Percentiles rank a stretch among this genome's conserved stretches.
phyloP scores from a whole-genome alignment of 2,797 vertebrate genomes.

The Eospalax fontanierii region DNA sequence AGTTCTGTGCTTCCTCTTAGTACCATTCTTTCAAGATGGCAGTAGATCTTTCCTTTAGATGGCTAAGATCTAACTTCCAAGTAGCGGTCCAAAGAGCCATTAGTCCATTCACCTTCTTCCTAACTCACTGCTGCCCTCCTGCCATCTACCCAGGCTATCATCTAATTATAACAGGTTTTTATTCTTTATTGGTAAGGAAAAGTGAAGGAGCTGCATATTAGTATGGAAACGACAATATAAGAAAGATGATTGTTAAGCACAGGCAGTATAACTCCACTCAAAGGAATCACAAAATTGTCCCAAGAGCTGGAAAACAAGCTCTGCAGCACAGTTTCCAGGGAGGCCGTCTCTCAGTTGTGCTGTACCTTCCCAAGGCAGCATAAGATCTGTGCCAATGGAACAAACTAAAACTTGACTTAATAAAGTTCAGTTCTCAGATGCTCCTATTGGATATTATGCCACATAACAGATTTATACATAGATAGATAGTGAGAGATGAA shows the following conservation, averaged over 20 bases:
- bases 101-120: background rate
- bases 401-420: slow-evolving; percentile 52
- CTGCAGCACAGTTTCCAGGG: slow-evolving; percentile 13
- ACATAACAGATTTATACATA: background rate
- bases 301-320: slow-evolving; percentile 63
- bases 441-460: slow-evolving; percentile 28
- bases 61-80: background rate
- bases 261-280: slow-evolving; percentile 5
- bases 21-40: background rate
- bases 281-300: slow-evolving; percentile 64
- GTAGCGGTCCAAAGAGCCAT: background rate
- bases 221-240: slow-evolving; percentile 63
- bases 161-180: slow-evolving; percentile 28
- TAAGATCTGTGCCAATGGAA: slow-evolving; percentile 56
- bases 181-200: slow-evolving; percentile 71
- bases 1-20: background rate
- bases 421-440: slow-evolving; percentile 48
- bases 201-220: slow-evolving; percentile 75
- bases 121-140: background rate
- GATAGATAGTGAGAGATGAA: background rate
- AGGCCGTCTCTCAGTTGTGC: slow-evolving; percentile 60
- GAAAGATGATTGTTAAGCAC: slow-evolving; percentile 63
- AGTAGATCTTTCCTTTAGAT: background rate
- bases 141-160: slow-evolving; percentile 10
- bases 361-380: background rate